Percentiles rank a stretch among this genome's conserved stretches.
These are phyloP conservation scores for Podarcis lilfordi DNA, from an alignment of 2,797 vertebrate species.

Conservation along the genomic window DNA sequence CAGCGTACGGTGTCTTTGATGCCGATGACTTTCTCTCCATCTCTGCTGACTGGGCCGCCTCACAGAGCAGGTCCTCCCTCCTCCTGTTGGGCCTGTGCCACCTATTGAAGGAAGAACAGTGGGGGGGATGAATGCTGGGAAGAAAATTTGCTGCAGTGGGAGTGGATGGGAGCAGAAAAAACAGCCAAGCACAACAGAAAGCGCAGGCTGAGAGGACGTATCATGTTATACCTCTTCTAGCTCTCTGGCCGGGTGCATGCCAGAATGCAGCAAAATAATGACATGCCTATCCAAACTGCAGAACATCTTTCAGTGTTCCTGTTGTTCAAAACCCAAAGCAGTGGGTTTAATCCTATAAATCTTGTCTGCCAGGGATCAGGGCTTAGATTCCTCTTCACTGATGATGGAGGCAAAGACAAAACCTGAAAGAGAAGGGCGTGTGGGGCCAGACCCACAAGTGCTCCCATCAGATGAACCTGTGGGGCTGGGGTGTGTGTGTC, in stretches of 20 bases:
- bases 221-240: not conserved
- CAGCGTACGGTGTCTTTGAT: conserved; percentile 11
- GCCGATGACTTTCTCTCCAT: not conserved
- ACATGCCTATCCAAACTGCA: not conserved
- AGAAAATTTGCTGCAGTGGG: conserved; percentile 5
- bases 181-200: not conserved
- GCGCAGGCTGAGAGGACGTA: not conserved
- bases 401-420: too few species aligned
- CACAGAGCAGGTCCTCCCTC: conserved; percentile 2
- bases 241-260: not conserved
- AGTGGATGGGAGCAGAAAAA: not conserved
- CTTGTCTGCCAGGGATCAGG: too few species aligned
- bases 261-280: not conserved
- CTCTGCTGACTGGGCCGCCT: conserved; percentile 37
- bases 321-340: not conserved
- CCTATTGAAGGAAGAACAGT: not conserved
- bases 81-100: conserved; percentile 30
- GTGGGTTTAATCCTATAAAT: not conserved
- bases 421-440: too few species aligned
- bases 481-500: too few species aligned
- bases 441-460: too few species aligned
- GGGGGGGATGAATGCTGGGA: not conserved
- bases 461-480: too few species aligned
- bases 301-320: not conserved
- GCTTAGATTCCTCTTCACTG: too few species aligned